These are phyloP conservation scores for Lepus europaeus DNA, from an alignment of 2,113 vertebrate species.

Conservation along the genomic window DNA sequence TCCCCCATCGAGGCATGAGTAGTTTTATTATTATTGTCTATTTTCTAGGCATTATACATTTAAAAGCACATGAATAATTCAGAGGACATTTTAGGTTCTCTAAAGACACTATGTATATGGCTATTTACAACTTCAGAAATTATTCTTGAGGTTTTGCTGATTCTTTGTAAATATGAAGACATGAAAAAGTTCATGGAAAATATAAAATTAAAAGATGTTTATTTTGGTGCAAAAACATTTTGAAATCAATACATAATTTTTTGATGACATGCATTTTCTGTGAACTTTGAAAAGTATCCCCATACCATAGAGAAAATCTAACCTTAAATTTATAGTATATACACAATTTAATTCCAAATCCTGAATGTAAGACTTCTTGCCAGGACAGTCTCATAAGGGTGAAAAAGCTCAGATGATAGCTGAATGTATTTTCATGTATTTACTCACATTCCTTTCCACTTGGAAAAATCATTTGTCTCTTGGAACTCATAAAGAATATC, in stretches of 20 bases:
- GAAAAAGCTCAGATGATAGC: background rate
- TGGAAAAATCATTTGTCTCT: slow-evolving; percentile 38
- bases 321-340: background rate
- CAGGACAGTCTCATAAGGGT: background rate
- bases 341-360: background rate
- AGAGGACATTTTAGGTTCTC: background rate
- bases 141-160: background rate
- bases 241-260: too few species aligned
- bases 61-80: background rate
- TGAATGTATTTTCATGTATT: background rate
- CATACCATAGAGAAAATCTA: background rate
- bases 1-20: background rate
- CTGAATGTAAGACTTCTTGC: background rate
- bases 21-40: background rate
- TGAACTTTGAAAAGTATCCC: too few species aligned
- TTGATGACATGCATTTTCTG: too few species aligned
- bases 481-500: background rate
- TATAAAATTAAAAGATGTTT: too few species aligned
- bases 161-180: slow-evolving; percentile 14
- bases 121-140: slow-evolving; percentile 2
- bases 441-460: background rate
- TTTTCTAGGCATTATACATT: background rate
- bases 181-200: too few species aligned
- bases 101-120: background rate
- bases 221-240: too few species aligned